These are phyloP conservation scores for Vulpes lagopus DNA, from an alignment of 2,113 vertebrate genomes.

Conservation along the genomic window DNA sequence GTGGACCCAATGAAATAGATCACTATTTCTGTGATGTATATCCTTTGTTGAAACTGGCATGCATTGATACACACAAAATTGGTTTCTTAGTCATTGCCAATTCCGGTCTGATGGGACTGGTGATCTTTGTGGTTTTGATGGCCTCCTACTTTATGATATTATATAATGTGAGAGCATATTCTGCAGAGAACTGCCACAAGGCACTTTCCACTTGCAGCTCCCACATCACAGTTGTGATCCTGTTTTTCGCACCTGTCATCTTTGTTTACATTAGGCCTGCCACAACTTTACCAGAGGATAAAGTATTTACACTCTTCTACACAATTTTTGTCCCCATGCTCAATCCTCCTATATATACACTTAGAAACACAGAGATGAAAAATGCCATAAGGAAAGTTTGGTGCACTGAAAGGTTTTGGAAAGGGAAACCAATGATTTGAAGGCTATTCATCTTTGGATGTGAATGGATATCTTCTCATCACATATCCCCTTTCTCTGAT, in stretches of 20 bases:
- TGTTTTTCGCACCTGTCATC: slow-evolving; percentile 7
- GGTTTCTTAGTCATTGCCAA: slow-evolving; percentile 34
- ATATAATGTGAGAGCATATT: neutral
- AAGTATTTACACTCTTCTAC: slow-evolving; percentile 62
- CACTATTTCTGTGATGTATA: slow-evolving; percentile 59
- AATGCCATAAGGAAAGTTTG: neutral
- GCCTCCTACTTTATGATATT: slow-evolving; percentile 36
- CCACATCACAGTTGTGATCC: slow-evolving; percentile 43
- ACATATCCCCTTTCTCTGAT: neutral
- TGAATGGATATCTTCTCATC: too few relatives aligned
- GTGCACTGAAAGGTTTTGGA: neutral
- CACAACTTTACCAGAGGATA: slow-evolving; percentile 18
- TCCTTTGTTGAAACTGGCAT: slow-evolving; percentile 52
- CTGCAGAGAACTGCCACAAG: neutral
- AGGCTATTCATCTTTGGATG: neutral
- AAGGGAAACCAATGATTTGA: neutral
- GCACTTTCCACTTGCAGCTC: slow-evolving; percentile 47
- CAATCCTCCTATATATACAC: slow-evolving; percentile 54
- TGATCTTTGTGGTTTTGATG: slow-evolving; percentile 25
- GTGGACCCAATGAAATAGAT: slow-evolving; percentile 46
- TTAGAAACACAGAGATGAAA: slow-evolving; percentile 68
- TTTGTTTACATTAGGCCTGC: slow-evolving; percentile 33
- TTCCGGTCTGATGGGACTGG: neutral
- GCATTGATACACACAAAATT: neutral
- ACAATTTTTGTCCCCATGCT: slow-evolving; percentile 56